Evolutionary conservation across 2,797 vertebrate genomes (phyloP).

Genomic region (Clarias pachynema): DNA sequence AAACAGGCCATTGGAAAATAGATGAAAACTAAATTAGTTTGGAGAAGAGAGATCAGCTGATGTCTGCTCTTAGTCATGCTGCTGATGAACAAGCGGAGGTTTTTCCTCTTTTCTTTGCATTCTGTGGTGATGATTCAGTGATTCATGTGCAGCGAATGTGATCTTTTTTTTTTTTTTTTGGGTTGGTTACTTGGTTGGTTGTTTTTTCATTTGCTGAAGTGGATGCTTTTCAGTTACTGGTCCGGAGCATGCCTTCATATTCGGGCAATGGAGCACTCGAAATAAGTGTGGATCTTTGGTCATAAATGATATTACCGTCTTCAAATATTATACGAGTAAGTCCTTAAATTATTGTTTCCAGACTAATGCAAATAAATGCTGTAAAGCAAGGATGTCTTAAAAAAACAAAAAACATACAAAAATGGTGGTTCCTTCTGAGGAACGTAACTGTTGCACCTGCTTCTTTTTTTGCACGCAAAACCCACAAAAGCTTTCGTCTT

Average conservation of each 20-base stretch:
- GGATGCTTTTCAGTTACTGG: neutral
- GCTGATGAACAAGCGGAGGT: constrained; percentile 60
- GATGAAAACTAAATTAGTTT: constrained; percentile 50
- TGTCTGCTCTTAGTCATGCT: constrained; percentile 67
- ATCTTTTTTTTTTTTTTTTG: constrained; percentile 5
- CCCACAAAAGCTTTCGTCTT: no score
- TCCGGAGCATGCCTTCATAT: neutral
- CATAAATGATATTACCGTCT: neutral
- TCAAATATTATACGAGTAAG: neutral
- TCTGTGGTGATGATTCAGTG: constrained; percentile 22
- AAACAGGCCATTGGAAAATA: neutral
- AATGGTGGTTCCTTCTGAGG: no score
- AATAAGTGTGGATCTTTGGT: neutral
- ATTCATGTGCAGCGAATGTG: neutral
- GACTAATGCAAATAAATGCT: neutral
- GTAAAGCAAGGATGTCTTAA: no score
- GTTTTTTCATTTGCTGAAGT: neutral
- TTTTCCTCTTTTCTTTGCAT: neutral
- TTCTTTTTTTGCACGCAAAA: no score
- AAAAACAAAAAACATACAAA: no score
- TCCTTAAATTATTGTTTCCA: neutral
- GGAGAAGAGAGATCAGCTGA: constrained; percentile 71
- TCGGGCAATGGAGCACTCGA: neutral
- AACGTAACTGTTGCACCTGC: no score
- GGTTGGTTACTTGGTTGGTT: no score